These are phyloP conservation scores for Anodontia alba DNA, from an alignment of 2,888 invertebrate species.

Conservation along the genomic window DNA sequence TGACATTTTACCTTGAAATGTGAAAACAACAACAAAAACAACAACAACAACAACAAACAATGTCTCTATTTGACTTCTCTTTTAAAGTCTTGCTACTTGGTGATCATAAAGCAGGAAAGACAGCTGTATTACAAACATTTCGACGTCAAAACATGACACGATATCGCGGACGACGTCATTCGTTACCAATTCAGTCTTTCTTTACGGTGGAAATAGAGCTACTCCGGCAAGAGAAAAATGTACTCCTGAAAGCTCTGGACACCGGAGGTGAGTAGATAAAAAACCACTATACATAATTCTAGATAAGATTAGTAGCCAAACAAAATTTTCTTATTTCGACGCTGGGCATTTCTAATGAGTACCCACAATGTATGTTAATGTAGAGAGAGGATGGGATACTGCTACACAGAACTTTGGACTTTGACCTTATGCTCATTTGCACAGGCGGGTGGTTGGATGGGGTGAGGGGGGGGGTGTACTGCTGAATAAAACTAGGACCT, in stretches of 20 bases:
- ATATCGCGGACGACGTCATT: slow-evolving; percentile 52
- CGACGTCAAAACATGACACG: slow-evolving; percentile 33
- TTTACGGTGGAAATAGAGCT: slow-evolving; percentile 50
- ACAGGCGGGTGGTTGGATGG: too few relatives aligned
- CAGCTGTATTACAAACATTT: slow-evolving; percentile 44
- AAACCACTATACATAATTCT: too few relatives aligned
- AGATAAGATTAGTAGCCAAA: not conserved
- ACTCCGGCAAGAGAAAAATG: slow-evolving; percentile 26
- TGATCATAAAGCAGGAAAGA: slow-evolving; percentile 58
- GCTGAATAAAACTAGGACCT: too few relatives aligned
- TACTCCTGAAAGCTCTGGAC: slow-evolving; percentile 51
- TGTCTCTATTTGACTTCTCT: slow-evolving; percentile 42
- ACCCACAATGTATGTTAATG: too few relatives aligned
- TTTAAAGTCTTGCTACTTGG: slow-evolving; percentile 52
- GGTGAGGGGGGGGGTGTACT: too few relatives aligned
- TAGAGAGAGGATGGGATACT: too few relatives aligned
- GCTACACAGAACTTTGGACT: too few relatives aligned
- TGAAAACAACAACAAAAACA: too few relatives aligned
- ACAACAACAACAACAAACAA: too few relatives aligned
- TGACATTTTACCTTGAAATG: too few relatives aligned
- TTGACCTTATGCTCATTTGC: too few relatives aligned
- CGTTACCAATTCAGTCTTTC: slow-evolving; percentile 37
- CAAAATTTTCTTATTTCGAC: not conserved
- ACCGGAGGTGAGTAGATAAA: slow-evolving; percentile 50
- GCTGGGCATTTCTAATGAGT: too few relatives aligned